Evolutionary conservation across 2,888 invertebrate genomes (phyloP), one percentile per base, ranked within the genome.

Genomic region (Dolichopus griseipennis): DNA sequence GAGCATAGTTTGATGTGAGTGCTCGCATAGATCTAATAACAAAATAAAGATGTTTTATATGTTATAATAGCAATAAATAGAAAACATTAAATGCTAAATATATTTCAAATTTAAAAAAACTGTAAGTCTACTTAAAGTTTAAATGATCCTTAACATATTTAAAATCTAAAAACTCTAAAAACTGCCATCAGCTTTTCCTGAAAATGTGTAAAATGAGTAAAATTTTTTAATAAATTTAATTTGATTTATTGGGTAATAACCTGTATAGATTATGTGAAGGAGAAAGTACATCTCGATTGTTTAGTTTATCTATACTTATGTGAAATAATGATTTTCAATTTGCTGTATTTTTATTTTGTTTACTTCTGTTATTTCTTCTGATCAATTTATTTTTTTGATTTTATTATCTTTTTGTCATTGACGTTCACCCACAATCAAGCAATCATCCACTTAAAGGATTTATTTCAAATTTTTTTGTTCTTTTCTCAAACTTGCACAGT

Each of bases 361-460:
- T 37, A 37, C 10, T 10, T 10, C 37, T 6, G 37, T n/a, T n/a
- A n/a, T n/a, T n/a, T n/a, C 18, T 52, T 52, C 52, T 52, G 18
- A 52, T 18, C 52, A 52, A 52, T 52, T 18, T 52, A 15, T 52
- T 52, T 52, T n/a, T n/a, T 37, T 37, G 12, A 41, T 41, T 41
- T 41, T 41, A n/a, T 52, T 52, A 52, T 52, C 15, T 52, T 52
- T n/a, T 52, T 52, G 52, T 52, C 52, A 52, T 66, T n/a, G 34
- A 61, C 22, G 61, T 22, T 73, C 75, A 75, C 73, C 76, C 75
- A 76, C 73, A 75, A 75, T 75, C 76, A 76, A 76, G 76, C 76
- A 75, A 75, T 76, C 76, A 76, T 74, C 75, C 74, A 76, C 76
- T 76, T 72, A 76, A 76, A 76, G 76, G 66, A 73, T 75, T 75